Conservation (phyloP, 1,140 invertebrate species). For the Pemphigus obesinymphae region DNA sequence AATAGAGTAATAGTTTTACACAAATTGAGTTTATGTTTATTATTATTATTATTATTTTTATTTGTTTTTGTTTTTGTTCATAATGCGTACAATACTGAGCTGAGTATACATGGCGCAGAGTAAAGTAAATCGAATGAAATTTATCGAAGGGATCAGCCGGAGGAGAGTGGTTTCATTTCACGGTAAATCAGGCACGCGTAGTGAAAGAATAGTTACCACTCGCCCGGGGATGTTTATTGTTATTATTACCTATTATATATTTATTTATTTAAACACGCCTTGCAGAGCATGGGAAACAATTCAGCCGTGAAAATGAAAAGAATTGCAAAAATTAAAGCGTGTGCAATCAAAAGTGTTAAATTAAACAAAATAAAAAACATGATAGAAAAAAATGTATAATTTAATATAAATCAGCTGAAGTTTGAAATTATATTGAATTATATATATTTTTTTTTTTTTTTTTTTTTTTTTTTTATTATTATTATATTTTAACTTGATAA, state of each 20-base stretch:
- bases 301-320: not conserved
- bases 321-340: constrained; percentile 11
- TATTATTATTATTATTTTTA: no score
- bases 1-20: not conserved
- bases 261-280: no score
- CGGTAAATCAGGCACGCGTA: constrained; percentile 7
- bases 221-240: not conserved
- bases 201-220: not conserved
- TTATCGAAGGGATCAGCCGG: not conserved
- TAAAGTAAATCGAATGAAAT: not conserved
- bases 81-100: not conserved
- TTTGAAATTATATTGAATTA: not conserved
- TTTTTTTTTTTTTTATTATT: no score
- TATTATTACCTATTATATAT: constrained; percentile 32
- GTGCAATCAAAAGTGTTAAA: not conserved
- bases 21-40: not conserved
- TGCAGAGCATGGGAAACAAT: constrained; percentile 13
- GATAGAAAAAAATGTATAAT: not conserved
- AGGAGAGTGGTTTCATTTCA: constrained; percentile 18
- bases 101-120: not conserved
- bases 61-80: not conserved
- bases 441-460: no score
- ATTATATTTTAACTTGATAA: no score
- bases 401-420: not conserved
- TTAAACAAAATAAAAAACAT: not conserved